Conservation (phyloP, 2,888 invertebrate species). For the Chrysolina americana region DNA sequence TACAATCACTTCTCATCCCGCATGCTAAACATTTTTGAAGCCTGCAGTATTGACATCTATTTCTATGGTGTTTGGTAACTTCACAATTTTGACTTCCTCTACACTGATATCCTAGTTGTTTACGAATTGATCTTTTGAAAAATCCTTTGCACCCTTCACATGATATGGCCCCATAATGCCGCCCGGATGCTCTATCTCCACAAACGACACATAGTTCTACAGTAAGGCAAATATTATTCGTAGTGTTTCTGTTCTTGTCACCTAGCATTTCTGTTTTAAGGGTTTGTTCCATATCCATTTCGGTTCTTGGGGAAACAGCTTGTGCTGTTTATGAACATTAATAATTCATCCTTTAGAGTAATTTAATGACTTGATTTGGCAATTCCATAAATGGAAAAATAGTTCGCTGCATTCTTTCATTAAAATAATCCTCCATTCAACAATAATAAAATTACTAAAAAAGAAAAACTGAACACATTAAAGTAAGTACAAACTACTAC, state of each 20-base stretch:
- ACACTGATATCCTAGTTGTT: conserved; percentile 97
- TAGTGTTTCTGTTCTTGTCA: conserved; percentile 65
- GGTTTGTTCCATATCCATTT: conserved; percentile 63
- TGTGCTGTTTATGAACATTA: not conserved
- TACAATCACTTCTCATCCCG: conserved; percentile 99
- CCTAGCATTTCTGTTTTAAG: conserved; percentile 65
- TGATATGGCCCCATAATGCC: conserved; percentile 94
- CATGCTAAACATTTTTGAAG: conserved; percentile 97
- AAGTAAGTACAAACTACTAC: no score
- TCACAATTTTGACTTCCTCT: conserved; percentile 97
- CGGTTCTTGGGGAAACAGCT: not conserved
- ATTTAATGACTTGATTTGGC: not conserved
- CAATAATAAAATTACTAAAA: not conserved
- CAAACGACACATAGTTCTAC: conserved; percentile 95
- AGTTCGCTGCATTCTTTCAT: not conserved
- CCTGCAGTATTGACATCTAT: conserved; percentile 98
- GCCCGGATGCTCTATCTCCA: conserved; percentile 95
- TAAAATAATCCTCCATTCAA: not conserved
- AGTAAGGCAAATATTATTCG: conserved; percentile 73
- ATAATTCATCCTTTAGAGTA: not conserved
- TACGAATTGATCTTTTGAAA: conserved; percentile 97
- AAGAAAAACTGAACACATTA: no score
- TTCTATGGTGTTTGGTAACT: conserved; percentile 98
- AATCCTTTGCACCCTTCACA: conserved; percentile 99
- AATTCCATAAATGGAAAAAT: not conserved